Base-by-base conservation (phyloP, 2,888 invertebrate species). In the Perdita meconis region DNA sequence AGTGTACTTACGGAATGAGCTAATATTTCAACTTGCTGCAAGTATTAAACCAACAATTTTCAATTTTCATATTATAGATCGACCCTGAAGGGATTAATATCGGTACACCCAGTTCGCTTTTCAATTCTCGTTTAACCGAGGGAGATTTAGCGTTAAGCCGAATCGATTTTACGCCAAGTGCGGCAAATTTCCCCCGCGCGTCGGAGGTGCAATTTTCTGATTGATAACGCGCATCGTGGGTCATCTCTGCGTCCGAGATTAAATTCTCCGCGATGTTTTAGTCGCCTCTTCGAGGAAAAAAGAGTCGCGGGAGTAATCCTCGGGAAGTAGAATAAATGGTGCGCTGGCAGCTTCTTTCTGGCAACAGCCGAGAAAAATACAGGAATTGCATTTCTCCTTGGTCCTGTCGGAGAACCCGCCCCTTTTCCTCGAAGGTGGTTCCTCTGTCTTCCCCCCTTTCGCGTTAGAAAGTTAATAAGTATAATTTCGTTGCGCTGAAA, bases 251-350 rank as follows among this genome's bases (percentile, higher is more conserved):
- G 60, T n/a, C 53, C 42, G 38, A 51, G 57, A 73, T 73, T 69
- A 57, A 73, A 57, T 69, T 69, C 24, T 44, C 66, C 71, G 24
- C 1, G 47, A 24, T 19, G 36, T 50, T 34, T 61, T 55, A 36
- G 38, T 24, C 36, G 24, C 57, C 19, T 16, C 5, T 50, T 8
- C 22, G 24, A 10, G 12, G 13, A 12, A 22, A n/a, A 12, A 12
- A 26, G 44, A 40, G 59, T 16, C 55, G 60, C 68, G 8, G 44
- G 42, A 13, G 64, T 74, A 77, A 80, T 80, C 70, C 77, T 74
- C 36, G 34, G 53, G 22, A 72, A 50, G 40, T 34, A 63, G 40
- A 64, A 74, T 65, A 63, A 63, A 80, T 81, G 65, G 36, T n/a
- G n/a, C n/a, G n/a, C 51, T 19, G 44, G 38, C 24, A 68, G 53